phyloP scores from a whole-genome alignment of 2,113 vertebrate species.

The Butorides virescens region DNA sequence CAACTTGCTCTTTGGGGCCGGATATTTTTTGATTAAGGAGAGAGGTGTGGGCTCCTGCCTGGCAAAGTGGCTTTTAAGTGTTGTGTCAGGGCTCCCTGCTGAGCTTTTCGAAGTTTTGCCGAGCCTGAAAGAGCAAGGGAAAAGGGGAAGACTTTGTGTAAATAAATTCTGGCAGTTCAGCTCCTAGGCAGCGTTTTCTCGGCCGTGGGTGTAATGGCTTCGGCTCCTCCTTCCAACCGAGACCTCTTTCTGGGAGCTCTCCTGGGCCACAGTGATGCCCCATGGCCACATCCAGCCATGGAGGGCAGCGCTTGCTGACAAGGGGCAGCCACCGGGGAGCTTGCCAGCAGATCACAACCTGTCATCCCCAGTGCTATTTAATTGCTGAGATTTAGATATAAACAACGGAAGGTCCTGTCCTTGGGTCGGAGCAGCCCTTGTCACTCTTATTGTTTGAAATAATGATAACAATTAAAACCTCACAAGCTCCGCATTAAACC shows the following conservation, averaged over 20 bases:
- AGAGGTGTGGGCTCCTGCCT: not conserved
- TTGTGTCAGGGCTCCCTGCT: not conserved
- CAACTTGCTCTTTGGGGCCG: fast-evolving
- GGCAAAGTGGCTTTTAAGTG: not conserved
- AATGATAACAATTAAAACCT: constrained; percentile 14
- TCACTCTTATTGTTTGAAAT: not conserved
- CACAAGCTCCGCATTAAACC: not conserved
- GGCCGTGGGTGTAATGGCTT: fast-evolving
- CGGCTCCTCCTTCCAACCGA: not conserved
- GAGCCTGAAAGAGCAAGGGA: not conserved
- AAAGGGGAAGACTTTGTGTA: not conserved
- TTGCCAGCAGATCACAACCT: not conserved
- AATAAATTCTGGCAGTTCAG: not conserved
- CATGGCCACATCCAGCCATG: fast-evolving
- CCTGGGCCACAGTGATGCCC: fast-evolving
- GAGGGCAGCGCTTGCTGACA: fast-evolving
- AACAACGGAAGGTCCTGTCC: not conserved
- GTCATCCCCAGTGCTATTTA: not conserved
- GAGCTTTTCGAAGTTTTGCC: not conserved
- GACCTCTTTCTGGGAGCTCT: not conserved
- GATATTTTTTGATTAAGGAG: not conserved
- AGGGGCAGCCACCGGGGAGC: fast-evolving
- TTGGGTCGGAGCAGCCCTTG: not conserved
- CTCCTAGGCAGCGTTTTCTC: not conserved
- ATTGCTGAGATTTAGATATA: not conserved